Conservation (phyloP, 2,797 vertebrate species). For the Typhlichthys eigenmanni region DNA sequence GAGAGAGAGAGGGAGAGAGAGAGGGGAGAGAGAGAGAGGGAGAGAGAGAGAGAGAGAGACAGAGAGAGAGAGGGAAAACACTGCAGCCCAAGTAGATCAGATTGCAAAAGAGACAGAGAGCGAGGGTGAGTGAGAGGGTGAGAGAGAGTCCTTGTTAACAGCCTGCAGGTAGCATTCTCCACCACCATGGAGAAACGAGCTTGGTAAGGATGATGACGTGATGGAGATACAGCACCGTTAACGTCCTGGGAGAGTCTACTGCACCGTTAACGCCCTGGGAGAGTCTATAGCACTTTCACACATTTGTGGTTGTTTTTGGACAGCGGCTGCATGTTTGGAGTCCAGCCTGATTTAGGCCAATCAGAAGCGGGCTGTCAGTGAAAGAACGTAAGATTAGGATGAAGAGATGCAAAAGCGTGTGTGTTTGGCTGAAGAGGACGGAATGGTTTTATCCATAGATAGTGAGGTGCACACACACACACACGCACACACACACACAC, state of each 20-base stretch:
- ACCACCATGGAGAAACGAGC: slow-evolving; percentile 49
- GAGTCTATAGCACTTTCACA: slow-evolving; percentile 10
- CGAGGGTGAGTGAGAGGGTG: too few relatives aligned
- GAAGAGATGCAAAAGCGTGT: slow-evolving; percentile 69
- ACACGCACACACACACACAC: slow-evolving; percentile 50
- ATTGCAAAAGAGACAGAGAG: slow-evolving; percentile 70
- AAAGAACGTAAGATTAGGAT: slow-evolving; percentile 56
- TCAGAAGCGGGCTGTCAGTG: slow-evolving; percentile 3
- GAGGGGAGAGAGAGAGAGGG: slow-evolving; percentile 29
- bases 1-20: slow-evolving; percentile 33
- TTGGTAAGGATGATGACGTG: slow-evolving; percentile 40
- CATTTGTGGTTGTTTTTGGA: too few relatives aligned
- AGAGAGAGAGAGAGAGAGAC: slow-evolving; percentile 17
- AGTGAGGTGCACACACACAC: slow-evolving; percentile 33
- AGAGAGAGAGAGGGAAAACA: slow-evolving; percentile 41
- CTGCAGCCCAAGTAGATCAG: slow-evolving; percentile 72
- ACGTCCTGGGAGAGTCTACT: slow-evolving; percentile 47
- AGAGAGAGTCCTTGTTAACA: slow-evolving; percentile 29
- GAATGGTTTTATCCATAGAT: slow-evolving; percentile 60
- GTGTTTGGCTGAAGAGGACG: slow-evolving; percentile 61
- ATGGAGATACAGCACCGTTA: slow-evolving; percentile 58
- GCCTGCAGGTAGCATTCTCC: slow-evolving; percentile 45
- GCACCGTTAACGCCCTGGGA: slow-evolving; percentile 38
- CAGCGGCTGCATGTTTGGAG: background rate
- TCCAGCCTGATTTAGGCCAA: background rate